Base-by-base conservation (phyloP, 2,888 invertebrate genomes). In the Campopleginae sp. region DNA sequence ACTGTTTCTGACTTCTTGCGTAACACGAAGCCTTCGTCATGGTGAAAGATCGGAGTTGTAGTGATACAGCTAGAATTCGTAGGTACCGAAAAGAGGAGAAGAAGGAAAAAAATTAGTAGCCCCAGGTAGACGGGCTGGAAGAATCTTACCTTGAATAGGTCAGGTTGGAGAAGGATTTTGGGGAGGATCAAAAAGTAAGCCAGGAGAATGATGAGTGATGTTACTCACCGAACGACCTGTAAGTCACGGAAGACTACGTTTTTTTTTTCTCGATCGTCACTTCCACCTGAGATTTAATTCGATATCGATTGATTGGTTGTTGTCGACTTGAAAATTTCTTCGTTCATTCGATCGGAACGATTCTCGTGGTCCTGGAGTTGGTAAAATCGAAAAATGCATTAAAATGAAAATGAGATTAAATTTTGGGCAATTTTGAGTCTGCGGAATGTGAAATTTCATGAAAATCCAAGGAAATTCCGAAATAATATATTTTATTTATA, bases 91-190 rank as follows among this genome's bases (percentile, higher is more conserved):
- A 63, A 46, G 1, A 75, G 42, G 58, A 78, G 14, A 27, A 17
- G 38, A 44, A 42, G 54, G 65, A 66, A 72, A 46, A 17, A 68
- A 51, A 58, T 87, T 84, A 87, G 88, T 88, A 89, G 89, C 88
- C 90, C 89, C 92, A 90, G 90, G 91, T 91, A 92, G 91, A 90
- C 90, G 87, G 90, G 87, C 71, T 87, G 91, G 91, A 90, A 90
- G 91, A 92, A 92, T 91, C 89, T 91, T 89, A 91, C 89, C 91
- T 92, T 92, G 91, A 91, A 91, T 91, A 92, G 92, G 91, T 92
- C 92, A 91, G 91, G 91, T 89, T 91, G 88, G 89, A 82, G 88
- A 83, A 91, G 89, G 90, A 91, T 90, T 90, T 89, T 89, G 90
- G 89, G 89, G 91, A 90, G 90, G 87, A 89, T 88, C 89, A 86